Evolutionary conservation across 2,797 vertebrate genomes (phyloP), one percentile per base, ranked within the genome.

Genomic region (Oryzias dopingdopingensis): DNA sequence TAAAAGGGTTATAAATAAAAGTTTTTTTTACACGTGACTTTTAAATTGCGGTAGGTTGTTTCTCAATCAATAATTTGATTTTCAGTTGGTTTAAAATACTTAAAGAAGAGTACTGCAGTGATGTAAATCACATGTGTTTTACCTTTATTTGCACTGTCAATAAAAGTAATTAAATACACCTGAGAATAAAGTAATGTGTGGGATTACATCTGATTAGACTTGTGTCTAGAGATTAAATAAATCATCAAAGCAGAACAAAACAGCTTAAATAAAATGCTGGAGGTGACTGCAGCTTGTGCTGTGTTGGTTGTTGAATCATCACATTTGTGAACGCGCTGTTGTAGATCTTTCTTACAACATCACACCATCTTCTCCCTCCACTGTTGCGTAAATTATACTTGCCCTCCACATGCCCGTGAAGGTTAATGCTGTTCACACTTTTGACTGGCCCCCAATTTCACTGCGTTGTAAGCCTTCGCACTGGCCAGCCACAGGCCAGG

Each of bases 341-440:
- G 0, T 17, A 59, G 49, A 55, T 64, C 63, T 52, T 43, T 51
- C 15, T 22, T 52, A 17, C 50, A 48, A 49, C 41, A 46, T 44
- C 42, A 18, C 23, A 47, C 75, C 47, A 51, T 79, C 71, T 59
- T 50, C 52, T 46, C 44, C 55, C 61, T 54, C 71, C 53, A 59
- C 62, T 63, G 66, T 76, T 83, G 80, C 83, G 81, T 71, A 75
- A 78, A 85, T 76, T 4, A 62, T 67, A 68, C 68, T 79, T 75
- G 67, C 79, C 78, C 76, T 86, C 70, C 74, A 80, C 74, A 61
- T 72, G 69, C 77, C 72, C 75, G 65, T 82, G 82, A 86, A 88
- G 86, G 86, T 87, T 83, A 88, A 84, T 85, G 67, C 79, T 75
- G 70, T 88, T 88, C 85, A 81, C 88, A 87, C 87, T 85, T 83